Evolutionary conservation across 2,113 vertebrate genomes (phyloP).

Genomic region (Chinchilla lanigera): DNA sequence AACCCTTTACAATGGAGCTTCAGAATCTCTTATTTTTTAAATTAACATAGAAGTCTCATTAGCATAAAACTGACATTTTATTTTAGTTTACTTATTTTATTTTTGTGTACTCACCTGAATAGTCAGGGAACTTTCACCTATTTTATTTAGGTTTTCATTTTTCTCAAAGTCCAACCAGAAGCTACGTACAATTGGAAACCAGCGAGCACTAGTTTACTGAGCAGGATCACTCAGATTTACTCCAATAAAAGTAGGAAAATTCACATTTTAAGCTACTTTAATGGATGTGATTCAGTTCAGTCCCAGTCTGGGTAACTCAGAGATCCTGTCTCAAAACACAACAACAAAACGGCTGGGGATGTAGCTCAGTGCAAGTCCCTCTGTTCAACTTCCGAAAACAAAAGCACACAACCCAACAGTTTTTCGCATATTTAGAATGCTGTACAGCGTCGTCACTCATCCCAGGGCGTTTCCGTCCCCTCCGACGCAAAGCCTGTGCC

Average conservation of each 20-base stretch:
- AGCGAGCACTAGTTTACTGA: no score
- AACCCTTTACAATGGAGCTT: slow-evolving; percentile 26
- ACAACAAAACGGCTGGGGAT: neutral
- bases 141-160: no score
- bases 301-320: neutral
- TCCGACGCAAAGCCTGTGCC: neutral
- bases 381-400: neutral
- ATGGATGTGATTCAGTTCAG: neutral
- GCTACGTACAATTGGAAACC: no score
- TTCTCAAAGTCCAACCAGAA: no score
- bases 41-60: neutral
- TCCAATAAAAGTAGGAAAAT: neutral
- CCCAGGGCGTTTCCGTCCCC: neutral
- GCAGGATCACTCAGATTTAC: no score
- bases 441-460: neutral
- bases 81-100: no score
- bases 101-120: no score
- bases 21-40: neutral
- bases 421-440: neutral
- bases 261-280: neutral
- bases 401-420: neutral
- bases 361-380: neutral
- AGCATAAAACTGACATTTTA: neutral
- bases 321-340: neutral
- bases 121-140: no score